A percentile compares a stretch with the other conserved stretches of the same genome.
phyloP scores from a whole-genome alignment of 2,797 vertebrate genomes.

The Corythornis leucogaster region DNA sequence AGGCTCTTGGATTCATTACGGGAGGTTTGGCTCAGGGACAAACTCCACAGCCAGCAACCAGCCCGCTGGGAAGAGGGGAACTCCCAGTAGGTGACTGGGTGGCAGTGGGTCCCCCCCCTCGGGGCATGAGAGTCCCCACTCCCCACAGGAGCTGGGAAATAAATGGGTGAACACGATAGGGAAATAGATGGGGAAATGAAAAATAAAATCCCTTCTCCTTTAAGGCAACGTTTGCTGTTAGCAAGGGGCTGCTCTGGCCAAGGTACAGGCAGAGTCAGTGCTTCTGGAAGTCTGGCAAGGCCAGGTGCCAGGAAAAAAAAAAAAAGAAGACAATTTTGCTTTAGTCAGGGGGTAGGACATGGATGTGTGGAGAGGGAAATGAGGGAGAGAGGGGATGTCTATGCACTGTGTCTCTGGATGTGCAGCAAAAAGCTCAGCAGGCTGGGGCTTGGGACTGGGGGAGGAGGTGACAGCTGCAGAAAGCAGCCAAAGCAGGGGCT shows the following conservation, averaged over 20 bases:
- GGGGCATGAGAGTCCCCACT: neutral
- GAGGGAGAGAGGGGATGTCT: neutral
- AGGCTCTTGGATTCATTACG: neutral
- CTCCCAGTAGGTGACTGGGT: neutral
- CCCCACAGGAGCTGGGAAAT: neutral
- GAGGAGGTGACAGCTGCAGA: neutral
- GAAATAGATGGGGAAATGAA: neutral
- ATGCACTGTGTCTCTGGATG: neutral
- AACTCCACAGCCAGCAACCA: neutral
- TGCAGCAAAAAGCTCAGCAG: neutral
- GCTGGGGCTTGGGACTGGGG: neutral
- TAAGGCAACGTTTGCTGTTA: constrained; percentile 40
- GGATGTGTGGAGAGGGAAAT: neutral
- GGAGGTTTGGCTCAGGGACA: neutral
- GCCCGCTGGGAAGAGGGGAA: neutral
- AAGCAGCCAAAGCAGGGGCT: neutral
- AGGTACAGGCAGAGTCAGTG: neutral
- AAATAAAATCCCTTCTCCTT: constrained; percentile 19
- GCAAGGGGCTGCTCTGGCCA: constrained; percentile 2
- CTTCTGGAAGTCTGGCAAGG: constrained; percentile 54
- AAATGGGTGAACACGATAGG: neutral
- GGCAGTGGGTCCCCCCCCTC: neutral
- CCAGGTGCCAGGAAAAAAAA: constrained; percentile 20
- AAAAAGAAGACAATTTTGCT: neutral
- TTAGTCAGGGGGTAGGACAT: neutral